Base-by-base conservation (phyloP, 1,140 invertebrate species). In the Pseudomyrmex pallidus region DNA sequence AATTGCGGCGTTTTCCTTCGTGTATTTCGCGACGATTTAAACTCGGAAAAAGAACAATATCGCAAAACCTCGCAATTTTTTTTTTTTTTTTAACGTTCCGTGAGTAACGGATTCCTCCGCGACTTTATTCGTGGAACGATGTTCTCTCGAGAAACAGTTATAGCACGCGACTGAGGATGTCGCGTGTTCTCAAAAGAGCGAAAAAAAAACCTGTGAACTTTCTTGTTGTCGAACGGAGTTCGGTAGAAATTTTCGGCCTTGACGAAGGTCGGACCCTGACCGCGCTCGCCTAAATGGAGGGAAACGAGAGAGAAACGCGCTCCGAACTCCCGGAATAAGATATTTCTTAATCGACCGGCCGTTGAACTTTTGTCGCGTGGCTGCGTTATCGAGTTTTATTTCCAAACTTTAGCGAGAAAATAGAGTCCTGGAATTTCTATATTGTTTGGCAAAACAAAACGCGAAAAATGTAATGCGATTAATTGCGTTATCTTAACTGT, bases 261-360 rank as follows among this genome's bases (percentile, higher is more conserved):
- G 86, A 62, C 54, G 83, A 89, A 90, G 87, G 87, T 86, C 86
- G 87, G 52, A 74, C 67, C 56, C 76, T 72, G 82, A 76, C 84
- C 66, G 50, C 56, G 20, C 56, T 59, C 64, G 22, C 59, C 57
- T 50, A 59, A 82, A 86, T 48, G 44, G 44, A 85, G 61, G 52
- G 64, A 82, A 88, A 88, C 44, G 56, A 73, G 59, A 74, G 59
- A 70, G 57, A 74, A 78, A 73, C 48, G 52, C 22, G 17, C n/a
- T n/a, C n/a, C 10, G 9, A 10, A 20, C 56, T 63, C 8, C 22
- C 50, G 44, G 56, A 85, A 86, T 62, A 62, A 35, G 48, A 64
- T 2, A 48, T 74, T 70, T 84, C 64, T 62, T 48, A 25, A 10
- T 50, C 63, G 52, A 62, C 48, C 48, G 54, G 9, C 48, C 50